Conservation (phyloP, 2,888 invertebrate genomes). For the Conus canariensis region DNA sequence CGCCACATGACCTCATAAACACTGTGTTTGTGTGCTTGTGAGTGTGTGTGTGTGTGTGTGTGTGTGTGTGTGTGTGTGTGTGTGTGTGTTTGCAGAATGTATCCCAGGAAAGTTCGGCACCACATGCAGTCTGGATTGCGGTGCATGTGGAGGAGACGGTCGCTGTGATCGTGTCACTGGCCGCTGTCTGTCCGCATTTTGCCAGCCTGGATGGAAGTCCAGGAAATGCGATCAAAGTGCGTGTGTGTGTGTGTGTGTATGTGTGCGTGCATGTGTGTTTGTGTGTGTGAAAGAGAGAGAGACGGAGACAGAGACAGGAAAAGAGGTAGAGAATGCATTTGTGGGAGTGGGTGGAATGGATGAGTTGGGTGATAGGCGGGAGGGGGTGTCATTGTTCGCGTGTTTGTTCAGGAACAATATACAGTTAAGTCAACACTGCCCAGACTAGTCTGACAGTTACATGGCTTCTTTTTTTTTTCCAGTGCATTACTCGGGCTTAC, state of each 20-base stretch:
- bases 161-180: neutral
- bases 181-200: neutral
- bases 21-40: no score
- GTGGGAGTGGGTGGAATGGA: no score
- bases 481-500: no score
- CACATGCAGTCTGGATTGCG: neutral
- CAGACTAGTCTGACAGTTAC: no score
- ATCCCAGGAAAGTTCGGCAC: neutral
- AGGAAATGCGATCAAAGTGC: neutral
- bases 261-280: neutral
- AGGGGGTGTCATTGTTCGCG: no score
- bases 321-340: neutral
- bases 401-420: no score
- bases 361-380: no score
- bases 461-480: no score
- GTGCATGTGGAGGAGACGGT: neutral
- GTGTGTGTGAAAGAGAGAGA: neutral
- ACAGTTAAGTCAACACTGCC: no score
- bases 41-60: no score
- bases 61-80: neutral
- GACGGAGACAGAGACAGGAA: neutral
- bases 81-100: neutral
- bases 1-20: no score
- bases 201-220: neutral
- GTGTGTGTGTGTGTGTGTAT: neutral